Evolutionary conservation across 1,140 invertebrate genomes (phyloP).

Genomic region (Cherax quadricarinatus): DNA sequence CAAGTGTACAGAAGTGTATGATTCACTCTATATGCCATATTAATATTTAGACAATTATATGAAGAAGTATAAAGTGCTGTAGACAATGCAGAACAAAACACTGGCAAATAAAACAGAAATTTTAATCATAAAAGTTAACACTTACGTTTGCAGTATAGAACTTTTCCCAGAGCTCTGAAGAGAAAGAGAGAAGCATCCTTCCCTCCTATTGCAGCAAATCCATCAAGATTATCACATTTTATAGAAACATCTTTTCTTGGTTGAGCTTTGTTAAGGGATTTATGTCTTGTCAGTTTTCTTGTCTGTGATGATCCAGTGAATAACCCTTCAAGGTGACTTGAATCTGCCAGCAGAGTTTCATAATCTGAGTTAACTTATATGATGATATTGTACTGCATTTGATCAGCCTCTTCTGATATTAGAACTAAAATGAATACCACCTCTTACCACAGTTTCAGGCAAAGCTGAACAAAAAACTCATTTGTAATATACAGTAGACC

Average conservation of each 20-base stretch:
- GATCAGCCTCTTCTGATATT: too few species aligned
- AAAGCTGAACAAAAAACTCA: neutral
- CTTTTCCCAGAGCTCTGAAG: constrained; percentile 69
- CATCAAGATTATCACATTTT: neutral
- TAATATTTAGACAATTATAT: too few species aligned
- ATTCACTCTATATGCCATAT: too few species aligned
- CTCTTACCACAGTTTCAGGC: too few species aligned
- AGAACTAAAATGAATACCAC: too few species aligned
- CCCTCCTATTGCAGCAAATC: constrained; percentile 39
- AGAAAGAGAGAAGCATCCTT: constrained; percentile 65
- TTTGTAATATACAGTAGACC: too few species aligned
- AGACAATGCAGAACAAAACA: too few species aligned
- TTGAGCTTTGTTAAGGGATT: neutral
- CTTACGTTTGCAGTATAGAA: constrained; percentile 68
- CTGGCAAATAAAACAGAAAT: too few species aligned
- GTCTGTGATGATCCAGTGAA: constrained; percentile 17
- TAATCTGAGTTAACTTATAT: too few species aligned
- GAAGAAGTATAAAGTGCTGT: too few species aligned
- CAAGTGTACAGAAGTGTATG: too few species aligned
- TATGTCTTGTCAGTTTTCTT: neutral
- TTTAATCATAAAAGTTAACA: neutral
- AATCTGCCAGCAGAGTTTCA: constrained; percentile 33
- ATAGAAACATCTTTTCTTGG: neutral
- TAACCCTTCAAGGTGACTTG: constrained; percentile 11
- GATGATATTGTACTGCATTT: too few species aligned